A percentile compares a stretch with the other conserved stretches of the same genome.
Evolutionary conservation across 2,797 vertebrate genomes (phyloP).

Genomic region (Xiphophorus birchmanni): DNA sequence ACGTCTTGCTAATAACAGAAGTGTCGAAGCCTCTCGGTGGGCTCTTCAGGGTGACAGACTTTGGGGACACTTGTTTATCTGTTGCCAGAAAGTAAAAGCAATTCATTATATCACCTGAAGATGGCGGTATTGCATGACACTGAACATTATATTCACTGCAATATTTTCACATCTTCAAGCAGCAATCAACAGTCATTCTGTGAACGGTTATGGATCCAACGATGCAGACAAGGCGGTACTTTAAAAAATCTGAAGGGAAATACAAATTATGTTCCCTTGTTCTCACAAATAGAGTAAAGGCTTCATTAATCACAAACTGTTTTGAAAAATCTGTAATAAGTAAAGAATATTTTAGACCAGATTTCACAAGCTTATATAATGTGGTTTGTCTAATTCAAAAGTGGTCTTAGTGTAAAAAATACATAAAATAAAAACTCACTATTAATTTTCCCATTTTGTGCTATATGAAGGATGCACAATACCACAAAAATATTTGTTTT

Average conservation of each 20-base stretch:
- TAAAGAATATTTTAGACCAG: not conserved
- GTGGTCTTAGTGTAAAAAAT: not conserved
- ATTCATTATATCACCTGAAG: not conserved
- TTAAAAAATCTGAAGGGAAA: not conserved
- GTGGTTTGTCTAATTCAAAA: not conserved
- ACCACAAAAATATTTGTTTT: not conserved
- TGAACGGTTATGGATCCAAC: not conserved
- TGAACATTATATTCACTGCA: not conserved
- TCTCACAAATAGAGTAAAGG: not conserved
- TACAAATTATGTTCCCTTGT: not conserved
- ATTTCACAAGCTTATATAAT: not conserved
- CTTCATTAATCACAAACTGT: not conserved
- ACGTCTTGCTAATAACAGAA: conserved; percentile 94
- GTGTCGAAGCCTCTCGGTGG: conserved; percentile 95
- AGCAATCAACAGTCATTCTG: not conserved
- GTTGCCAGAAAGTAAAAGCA: conserved; percentile 39
- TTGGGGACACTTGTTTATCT: conserved; percentile 97
- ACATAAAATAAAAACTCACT: not conserved
- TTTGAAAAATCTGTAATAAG: not conserved
- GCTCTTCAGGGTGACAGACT: conserved; percentile 94
- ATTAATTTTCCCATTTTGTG: not conserved
- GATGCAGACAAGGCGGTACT: not conserved
- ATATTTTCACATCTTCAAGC: not conserved
- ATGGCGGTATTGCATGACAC: not conserved
- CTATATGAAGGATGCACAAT: not conserved